These are phyloP conservation scores for Colostygia pectinataria DNA, from an alignment of 2,888 invertebrate species.

Conservation along the genomic window DNA sequence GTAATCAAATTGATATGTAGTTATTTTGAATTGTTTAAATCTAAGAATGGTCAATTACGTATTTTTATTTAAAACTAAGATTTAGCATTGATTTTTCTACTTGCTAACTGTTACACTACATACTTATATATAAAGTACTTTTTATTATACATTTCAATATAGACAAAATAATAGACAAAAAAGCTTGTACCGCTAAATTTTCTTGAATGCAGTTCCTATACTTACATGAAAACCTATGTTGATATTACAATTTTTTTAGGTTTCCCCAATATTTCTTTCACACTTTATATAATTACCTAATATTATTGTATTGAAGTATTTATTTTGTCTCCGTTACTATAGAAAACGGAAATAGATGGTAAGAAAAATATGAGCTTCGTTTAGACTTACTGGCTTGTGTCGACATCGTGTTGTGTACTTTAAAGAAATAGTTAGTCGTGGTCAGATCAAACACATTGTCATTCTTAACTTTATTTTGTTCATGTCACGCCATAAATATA, in stretches of 20 bases:
- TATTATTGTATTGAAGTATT: neutral
- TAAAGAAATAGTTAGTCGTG: slow-evolving; percentile 58
- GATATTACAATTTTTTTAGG: slow-evolving; percentile 4
- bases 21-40: slow-evolving; percentile 79
- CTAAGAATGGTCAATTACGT: slow-evolving; percentile 80
- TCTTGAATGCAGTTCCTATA: slow-evolving; percentile 22
- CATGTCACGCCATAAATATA: slow-evolving; percentile 22
- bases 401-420: slow-evolving; percentile 68
- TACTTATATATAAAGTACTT: slow-evolving; percentile 16
- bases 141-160: slow-evolving; percentile 3
- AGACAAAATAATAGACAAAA: slow-evolving; percentile 1
- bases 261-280: neutral
- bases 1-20: slow-evolving; percentile 69
- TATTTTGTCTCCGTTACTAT: slow-evolving; percentile 35
- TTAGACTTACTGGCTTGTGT: slow-evolving; percentile 80
- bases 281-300: too few relatives aligned
- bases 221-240: neutral
- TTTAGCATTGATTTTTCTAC: slow-evolving; percentile 51
- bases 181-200: slow-evolving; percentile 14
- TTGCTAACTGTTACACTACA: slow-evolving; percentile 41
- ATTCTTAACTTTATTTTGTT: slow-evolving; percentile 35
- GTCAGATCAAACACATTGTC: slow-evolving; percentile 44
- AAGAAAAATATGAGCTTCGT: slow-evolving; percentile 82
- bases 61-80: slow-evolving; percentile 70
- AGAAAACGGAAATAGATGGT: slow-evolving; percentile 70